Conservation (phyloP, 2,888 invertebrate species). For the Platerodrilus igneus region DNA sequence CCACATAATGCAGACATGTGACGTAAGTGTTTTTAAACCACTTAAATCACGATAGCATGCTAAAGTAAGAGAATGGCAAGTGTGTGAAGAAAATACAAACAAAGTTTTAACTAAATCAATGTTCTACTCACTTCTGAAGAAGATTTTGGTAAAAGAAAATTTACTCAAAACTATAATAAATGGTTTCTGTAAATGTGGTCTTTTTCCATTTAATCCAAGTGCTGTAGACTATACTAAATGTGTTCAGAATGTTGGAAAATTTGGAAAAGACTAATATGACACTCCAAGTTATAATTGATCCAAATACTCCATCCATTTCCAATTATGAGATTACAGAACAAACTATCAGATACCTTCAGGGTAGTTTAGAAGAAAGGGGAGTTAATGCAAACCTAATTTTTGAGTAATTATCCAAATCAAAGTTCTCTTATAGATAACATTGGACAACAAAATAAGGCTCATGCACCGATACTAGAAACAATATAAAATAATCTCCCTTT, state of each 20-base stretch:
- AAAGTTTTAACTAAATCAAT: slow-evolving; percentile 5
- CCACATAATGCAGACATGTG: no score
- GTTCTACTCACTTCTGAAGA: slow-evolving; percentile 4
- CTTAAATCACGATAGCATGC: no score
- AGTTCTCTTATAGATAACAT: not conserved
- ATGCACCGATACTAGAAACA: not conserved
- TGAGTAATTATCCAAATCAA: not conserved
- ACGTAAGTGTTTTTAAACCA: no score
- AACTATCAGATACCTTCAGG: slow-evolving; percentile 1
- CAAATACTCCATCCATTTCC: not conserved
- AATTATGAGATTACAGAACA: not conserved
- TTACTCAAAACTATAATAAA: slow-evolving; percentile 12
- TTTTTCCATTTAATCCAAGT: slow-evolving; percentile 12
- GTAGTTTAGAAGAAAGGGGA: no score
- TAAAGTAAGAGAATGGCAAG: no score
- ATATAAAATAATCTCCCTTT: no score
- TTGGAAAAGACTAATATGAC: not conserved
- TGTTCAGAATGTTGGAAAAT: slow-evolving; percentile 15
- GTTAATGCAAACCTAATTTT: no score
- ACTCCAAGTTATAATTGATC: not conserved
- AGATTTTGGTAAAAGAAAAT: slow-evolving; percentile 3
- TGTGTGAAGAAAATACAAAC: no score
- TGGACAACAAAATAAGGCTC: not conserved
- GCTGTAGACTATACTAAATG: slow-evolving; percentile 17
- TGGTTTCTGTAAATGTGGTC: slow-evolving; percentile 15